These are phyloP conservation scores for Talpa occidentalis DNA, from an alignment of 2,113 vertebrate species.

Conservation along the genomic window DNA sequence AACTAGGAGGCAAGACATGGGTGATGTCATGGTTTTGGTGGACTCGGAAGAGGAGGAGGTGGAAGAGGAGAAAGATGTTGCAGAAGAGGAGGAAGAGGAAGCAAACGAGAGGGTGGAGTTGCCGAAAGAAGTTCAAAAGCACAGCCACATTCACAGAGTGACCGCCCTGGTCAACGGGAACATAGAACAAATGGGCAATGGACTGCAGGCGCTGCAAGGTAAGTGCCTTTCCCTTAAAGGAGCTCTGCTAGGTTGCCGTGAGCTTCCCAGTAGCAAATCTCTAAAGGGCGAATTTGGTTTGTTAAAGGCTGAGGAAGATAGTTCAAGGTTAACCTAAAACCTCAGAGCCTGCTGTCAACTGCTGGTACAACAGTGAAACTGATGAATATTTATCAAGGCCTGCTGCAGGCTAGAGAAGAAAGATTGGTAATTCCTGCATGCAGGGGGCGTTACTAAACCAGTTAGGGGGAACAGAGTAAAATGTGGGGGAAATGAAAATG, in stretches of 20 bases:
- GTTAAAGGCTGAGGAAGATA: background rate
- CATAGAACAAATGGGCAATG: conserved; percentile 12
- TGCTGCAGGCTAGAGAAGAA: background rate
- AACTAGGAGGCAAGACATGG: conserved; percentile 75
- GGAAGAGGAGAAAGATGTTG: conserved; percentile 82
- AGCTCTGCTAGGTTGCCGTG: background rate
- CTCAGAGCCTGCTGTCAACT: background rate
- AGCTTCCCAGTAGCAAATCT: background rate
- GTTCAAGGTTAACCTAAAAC: background rate
- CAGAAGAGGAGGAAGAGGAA: conserved; percentile 61
- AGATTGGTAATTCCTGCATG: no score
- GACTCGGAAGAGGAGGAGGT: conserved; percentile 92
- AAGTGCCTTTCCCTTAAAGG: background rate
- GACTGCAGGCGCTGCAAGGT: conserved; percentile 73
- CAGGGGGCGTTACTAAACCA: background rate
- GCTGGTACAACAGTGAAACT: background rate
- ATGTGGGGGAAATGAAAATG: background rate
- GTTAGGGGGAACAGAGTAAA: background rate
- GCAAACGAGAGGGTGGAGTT: conserved; percentile 55
- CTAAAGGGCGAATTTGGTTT: background rate
- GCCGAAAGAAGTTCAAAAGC: background rate
- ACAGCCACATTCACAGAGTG: conserved; percentile 45
- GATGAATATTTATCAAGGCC: background rate
- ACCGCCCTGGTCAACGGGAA: conserved; percentile 73
- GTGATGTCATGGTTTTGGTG: conserved; percentile 92